Conservation (phyloP, 2,888 invertebrate genomes). For the Caenorhabditis doughertyi region DNA sequence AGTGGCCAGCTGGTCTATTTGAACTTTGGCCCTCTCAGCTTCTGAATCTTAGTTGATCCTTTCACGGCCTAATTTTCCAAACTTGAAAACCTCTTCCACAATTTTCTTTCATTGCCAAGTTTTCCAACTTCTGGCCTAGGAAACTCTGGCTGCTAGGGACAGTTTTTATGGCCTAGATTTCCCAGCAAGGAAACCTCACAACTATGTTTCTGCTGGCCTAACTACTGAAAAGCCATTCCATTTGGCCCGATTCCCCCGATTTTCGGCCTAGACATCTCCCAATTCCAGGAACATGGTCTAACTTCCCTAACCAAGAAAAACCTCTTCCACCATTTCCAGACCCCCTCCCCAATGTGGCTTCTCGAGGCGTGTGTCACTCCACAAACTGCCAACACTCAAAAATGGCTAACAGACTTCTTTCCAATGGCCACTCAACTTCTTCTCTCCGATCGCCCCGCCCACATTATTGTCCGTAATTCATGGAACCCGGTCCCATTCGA, state of each 20-base stretch:
- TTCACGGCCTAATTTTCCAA: background rate
- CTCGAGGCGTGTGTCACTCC: conserved; percentile 45
- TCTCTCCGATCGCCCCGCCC: conserved; percentile 51
- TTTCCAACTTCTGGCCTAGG: background rate
- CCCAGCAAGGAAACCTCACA: too few relatives aligned
- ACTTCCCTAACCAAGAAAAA: background rate
- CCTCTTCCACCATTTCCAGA: background rate
- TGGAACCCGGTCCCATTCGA: conserved; percentile 49
- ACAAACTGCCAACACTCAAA: conserved; percentile 11
- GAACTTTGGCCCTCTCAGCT: too few relatives aligned
- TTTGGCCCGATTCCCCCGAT: too few relatives aligned
- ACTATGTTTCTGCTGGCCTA: too few relatives aligned
- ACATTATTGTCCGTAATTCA: conserved; percentile 41
- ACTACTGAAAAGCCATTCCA: too few relatives aligned
- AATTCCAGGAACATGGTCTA: background rate
- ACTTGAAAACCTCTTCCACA: background rate
- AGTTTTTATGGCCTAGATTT: too few relatives aligned
- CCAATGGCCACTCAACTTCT: conserved; percentile 42
- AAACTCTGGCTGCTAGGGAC: background rate
- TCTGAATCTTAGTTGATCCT: too few relatives aligned
- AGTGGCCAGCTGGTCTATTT: too few relatives aligned
- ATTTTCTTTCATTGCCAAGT: too few relatives aligned
- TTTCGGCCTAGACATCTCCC: too few relatives aligned
- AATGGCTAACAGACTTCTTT: conserved; percentile 22
- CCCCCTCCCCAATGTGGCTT: conserved; percentile 29